A percentile compares a stretch with the other conserved stretches of the same genome.
Evolutionary conservation across 2,888 invertebrate species (phyloP).

Genomic region (Luffia ferchaultella): DNA sequence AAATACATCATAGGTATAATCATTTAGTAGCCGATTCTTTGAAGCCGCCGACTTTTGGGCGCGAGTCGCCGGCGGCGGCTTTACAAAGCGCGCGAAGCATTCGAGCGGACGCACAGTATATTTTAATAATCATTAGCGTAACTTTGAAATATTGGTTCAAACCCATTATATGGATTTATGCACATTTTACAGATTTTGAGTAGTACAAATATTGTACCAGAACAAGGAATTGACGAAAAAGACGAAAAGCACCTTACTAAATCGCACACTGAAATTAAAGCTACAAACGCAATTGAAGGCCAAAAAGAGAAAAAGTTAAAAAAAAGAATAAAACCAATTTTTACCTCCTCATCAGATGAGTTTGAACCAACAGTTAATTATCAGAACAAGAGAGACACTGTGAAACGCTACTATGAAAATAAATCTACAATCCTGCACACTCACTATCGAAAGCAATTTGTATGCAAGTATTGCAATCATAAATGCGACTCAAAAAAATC

Average conservation of each 20-base stretch:
- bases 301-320: background rate
- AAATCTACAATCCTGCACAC: background rate
- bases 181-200: background rate
- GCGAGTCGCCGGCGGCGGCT: too few species aligned
- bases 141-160: too few species aligned
- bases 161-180: too few species aligned
- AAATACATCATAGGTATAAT: too few species aligned
- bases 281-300: background rate
- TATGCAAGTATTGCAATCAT: constrained; percentile 4
- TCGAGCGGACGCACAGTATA: too few species aligned
- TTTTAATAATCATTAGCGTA: too few species aligned
- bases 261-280: background rate
- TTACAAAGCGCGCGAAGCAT: too few species aligned
- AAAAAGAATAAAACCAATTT: background rate
- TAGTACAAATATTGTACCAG: background rate
- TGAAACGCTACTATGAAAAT: background rate
- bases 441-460: constrained; percentile 2
- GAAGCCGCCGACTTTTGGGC: too few species aligned
- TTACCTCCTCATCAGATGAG: background rate
- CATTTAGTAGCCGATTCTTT: too few species aligned
- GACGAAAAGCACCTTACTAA: background rate
- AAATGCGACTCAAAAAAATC: background rate
- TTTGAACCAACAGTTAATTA: background rate
- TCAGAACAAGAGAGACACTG: too few species aligned
- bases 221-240: background rate